Base-by-base conservation (phyloP, 2,113 vertebrate genomes). In the Dolichotis patagonum region DNA sequence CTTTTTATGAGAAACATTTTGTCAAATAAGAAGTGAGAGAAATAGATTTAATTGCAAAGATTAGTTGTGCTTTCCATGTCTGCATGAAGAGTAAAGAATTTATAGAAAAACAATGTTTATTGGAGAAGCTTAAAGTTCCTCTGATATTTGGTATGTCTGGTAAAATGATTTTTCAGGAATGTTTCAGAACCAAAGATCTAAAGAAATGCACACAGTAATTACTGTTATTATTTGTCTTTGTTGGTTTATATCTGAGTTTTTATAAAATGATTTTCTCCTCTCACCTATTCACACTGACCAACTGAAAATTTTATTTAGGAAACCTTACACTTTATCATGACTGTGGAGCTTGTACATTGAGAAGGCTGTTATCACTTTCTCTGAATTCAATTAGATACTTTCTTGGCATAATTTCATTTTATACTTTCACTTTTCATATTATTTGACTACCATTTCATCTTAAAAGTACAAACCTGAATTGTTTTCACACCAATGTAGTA, bases 111-210 rank as follows among this genome's bases (percentile, higher is more conserved):
- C 56, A 0, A 30, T 73, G 83, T 92, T 87, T 94, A n/a, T n/a
- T 3, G 49, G n/a, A 10, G 56, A 86, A 73, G 9, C n/a, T 91
- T 43, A 78, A 90, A 30, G 5, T 7, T 3, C 65, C 8, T 77
- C 10, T 89, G 14, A 20, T 92, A 17, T 8, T 2, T 75, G 38
- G 1, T 96, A 20, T 52, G 52, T 91, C 35, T n/a, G 96, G 92
- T 94, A 30, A 97, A 52, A 0, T 20, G 38, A 91, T 26, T 73
- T 98, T 91, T 75, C 89, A 90, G 56, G 46, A 87, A 41, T 17
- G 0, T 85, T 63, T 94, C 20, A 85, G 41, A 83, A 94, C 17
- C 22, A 92, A 63, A 98, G 30, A 38, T 85, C 38, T 54, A 93
- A 35, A 88, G 95, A 71, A 95, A 56, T 65, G 54, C 24, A 46